phyloP scores from a whole-genome alignment of 2,888 invertebrate species.

The Eristalis tenax region DNA sequence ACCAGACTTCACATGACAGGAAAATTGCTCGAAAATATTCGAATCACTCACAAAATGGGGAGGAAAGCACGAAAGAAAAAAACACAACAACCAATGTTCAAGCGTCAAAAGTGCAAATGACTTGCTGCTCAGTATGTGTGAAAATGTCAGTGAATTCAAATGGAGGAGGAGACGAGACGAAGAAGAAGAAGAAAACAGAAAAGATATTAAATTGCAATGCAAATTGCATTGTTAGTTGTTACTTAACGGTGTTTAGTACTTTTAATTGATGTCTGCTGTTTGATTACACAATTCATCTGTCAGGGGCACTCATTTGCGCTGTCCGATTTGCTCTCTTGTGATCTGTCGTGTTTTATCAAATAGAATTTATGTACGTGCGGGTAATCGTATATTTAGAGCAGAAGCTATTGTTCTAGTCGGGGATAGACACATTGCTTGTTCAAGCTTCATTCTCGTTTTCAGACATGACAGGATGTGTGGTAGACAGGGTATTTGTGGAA shows the following conservation, averaged over 20 bases:
- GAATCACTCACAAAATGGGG: slow-evolving; percentile 50
- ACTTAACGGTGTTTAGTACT: background rate
- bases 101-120: slow-evolving; percentile 36
- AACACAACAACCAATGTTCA: slow-evolving; percentile 6
- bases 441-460: too few species aligned
- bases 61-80: background rate
- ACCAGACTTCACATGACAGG: slow-evolving; percentile 66
- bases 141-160: slow-evolving; percentile 23
- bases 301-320: background rate
- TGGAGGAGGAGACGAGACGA: background rate
- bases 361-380: background rate
- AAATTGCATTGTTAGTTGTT: background rate
- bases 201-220: background rate
- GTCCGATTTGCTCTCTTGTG: background rate
- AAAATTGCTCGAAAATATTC: slow-evolving; percentile 58
- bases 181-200: background rate
- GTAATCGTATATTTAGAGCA: background rate
- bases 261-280: background rate
- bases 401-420: too few species aligned
- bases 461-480: too few species aligned
- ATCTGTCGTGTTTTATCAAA: background rate
- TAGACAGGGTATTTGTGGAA: too few species aligned
- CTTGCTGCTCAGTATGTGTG: slow-evolving; percentile 37
- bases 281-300: background rate
- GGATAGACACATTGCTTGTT: too few species aligned